Base-by-base conservation (phyloP, 2,797 vertebrate genomes). In the Pangasius larnaudii region DNA sequence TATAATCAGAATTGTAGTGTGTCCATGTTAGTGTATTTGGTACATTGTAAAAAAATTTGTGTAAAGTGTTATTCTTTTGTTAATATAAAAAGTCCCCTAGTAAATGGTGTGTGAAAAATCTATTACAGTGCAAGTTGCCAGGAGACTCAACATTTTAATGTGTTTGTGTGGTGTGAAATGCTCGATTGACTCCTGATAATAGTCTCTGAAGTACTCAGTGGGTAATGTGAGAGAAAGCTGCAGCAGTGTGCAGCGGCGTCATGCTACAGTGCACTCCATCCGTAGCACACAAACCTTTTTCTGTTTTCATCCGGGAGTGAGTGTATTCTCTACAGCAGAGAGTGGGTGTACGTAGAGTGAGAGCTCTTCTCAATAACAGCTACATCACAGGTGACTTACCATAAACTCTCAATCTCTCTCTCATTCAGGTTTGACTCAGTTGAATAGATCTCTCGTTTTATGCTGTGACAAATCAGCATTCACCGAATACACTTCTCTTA, bases 101-200 rank as follows among this genome's bases (percentile, higher is more conserved):
- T 71, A 69, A 87, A 69, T 86, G 63, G 36, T 80, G 77, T 81
- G 51, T 86, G 74, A 65, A 71, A 79, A 86, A 80, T 71, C 86
- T 80, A 81, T 81, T 56, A 87, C 8, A 14, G 33, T 67, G 61
- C 46, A 67, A 67, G 30, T 79, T 83, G 86, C 36, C 51, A 85
- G 30, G 58, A 39, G 67, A 42, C 19, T 85, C 82, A 53, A 53
- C 18, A 58, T 85, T 39, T 84, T 67, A 67, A 39, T 85, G 84
- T 74, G 85, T 88, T 84, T 84, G 82, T 51, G 82, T 84, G 63
- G 69, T 87, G 86, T 75, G 69, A 49, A 82, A 56, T 69, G 74
- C 46, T 53, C 75, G 82, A 69, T 33, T 79, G 82, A 51, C 49
- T 88, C 46, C 80, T 67, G 80, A 84, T 61, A 82, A 87, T 71